Evolutionary conservation across 2,888 invertebrate species (phyloP).

Genomic region (Eumerus sabulonum): DNA sequence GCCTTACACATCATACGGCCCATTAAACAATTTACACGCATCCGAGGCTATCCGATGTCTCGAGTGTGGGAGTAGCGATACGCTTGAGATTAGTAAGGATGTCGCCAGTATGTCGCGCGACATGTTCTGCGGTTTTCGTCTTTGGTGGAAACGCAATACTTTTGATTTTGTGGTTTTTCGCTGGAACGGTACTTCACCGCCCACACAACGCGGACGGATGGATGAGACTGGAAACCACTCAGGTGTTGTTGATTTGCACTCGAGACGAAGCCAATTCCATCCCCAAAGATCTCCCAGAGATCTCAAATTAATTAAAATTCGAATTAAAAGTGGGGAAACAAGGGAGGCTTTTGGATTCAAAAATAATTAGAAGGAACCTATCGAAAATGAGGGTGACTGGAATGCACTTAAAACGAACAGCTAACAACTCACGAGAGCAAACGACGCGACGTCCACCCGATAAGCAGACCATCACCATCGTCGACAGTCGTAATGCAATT

Average conservation of each 20-base stretch:
- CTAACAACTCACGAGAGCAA: slow-evolving; percentile 60
- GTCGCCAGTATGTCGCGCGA: slow-evolving; percentile 52
- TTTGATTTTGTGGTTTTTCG: slow-evolving; percentile 49
- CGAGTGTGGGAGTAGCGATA: slow-evolving; percentile 52
- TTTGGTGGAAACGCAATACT: slow-evolving; percentile 59
- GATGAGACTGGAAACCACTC: slow-evolving; percentile 45
- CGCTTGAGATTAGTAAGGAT: slow-evolving; percentile 25
- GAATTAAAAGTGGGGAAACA: slow-evolving; percentile 39
- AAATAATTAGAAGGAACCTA: slow-evolving; percentile 66
- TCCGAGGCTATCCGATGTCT: slow-evolving; percentile 31
- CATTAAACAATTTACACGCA: slow-evolving; percentile 46
- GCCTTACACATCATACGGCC: slow-evolving; percentile 60
- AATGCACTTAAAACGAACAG: slow-evolving; percentile 56
- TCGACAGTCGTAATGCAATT: slow-evolving; percentile 54
- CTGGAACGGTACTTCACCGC: slow-evolving; percentile 49
- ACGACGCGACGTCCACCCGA: slow-evolving; percentile 35
- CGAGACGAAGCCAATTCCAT: slow-evolving; percentile 8
- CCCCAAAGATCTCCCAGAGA: slow-evolving; percentile 36
- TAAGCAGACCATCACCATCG: slow-evolving; percentile 30
- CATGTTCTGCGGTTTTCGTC: slow-evolving; percentile 47
- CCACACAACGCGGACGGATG: slow-evolving; percentile 64
- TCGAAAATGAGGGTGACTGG: slow-evolving; percentile 66
- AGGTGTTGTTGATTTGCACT: slow-evolving; percentile 23
- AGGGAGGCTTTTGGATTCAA: slow-evolving; percentile 58
- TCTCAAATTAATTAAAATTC: slow-evolving; percentile 64